phyloP scores from a whole-genome alignment of 2,888 invertebrate species.

The Drosophila borborema region DNA sequence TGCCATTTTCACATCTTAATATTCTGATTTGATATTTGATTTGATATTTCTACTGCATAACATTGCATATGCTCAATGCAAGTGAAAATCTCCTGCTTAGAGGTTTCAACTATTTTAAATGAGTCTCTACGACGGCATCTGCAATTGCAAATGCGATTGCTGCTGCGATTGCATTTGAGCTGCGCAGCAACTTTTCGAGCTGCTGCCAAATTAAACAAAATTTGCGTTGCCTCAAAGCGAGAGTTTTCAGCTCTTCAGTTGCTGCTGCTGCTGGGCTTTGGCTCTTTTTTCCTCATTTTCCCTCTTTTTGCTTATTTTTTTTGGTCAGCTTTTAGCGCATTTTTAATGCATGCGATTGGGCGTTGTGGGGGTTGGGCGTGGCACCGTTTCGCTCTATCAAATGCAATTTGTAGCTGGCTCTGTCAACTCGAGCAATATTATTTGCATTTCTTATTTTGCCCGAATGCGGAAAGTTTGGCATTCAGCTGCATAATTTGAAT shows the following conservation, averaged over 20 bases:
- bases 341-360: slow-evolving; percentile 68
- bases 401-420: slow-evolving; percentile 59
- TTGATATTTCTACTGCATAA: no score
- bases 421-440: slow-evolving; percentile 63
- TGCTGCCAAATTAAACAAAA: slow-evolving; percentile 76
- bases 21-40: neutral
- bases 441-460: slow-evolving; percentile 68
- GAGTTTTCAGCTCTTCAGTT: slow-evolving; percentile 19
- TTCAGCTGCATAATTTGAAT: slow-evolving; percentile 37
- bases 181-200: slow-evolving; percentile 59
- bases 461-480: slow-evolving; percentile 45
- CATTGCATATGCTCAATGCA: neutral
- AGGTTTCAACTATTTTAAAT: neutral
- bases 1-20: no score
- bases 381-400: slow-evolving; percentile 52
- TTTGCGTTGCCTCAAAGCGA: slow-evolving; percentile 48
- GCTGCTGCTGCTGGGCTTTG: slow-evolving; percentile 17
- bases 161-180: slow-evolving; percentile 21
- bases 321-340: slow-evolving; percentile 50
- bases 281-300: slow-evolving; percentile 12
- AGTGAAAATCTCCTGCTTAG: neutral
- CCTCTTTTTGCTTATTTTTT: slow-evolving; percentile 18
- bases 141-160: slow-evolving; percentile 8
- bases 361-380: slow-evolving; percentile 9
- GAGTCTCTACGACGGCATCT: slow-evolving; percentile 21